phyloP scores from a whole-genome alignment of 2,888 invertebrate genomes.

The Leptopterna dolabrata region DNA sequence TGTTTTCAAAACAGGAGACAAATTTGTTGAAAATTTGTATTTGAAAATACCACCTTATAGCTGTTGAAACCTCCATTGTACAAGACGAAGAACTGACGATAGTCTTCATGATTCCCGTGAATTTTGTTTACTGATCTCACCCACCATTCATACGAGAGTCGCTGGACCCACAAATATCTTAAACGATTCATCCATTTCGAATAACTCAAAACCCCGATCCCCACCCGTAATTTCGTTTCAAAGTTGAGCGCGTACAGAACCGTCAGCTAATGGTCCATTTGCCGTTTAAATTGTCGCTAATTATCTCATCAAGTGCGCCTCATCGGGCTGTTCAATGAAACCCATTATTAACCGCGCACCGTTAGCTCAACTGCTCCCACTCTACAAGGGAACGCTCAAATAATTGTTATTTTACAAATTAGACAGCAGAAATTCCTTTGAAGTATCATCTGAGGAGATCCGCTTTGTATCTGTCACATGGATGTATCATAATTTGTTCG shows the following conservation, averaged over 20 bases:
- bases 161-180: too few species aligned
- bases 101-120: too few species aligned
- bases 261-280: conserved; percentile 13
- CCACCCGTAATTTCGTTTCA: neutral
- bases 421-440: neutral
- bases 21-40: too few species aligned
- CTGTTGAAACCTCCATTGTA: too few species aligned
- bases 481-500: too few species aligned
- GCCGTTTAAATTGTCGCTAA: conserved; percentile 29
- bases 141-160: too few species aligned
- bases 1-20: too few species aligned
- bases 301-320: conserved; percentile 17
- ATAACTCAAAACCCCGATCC: neutral
- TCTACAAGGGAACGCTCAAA: neutral
- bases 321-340: conserved; percentile 8
- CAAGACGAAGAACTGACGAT: too few species aligned
- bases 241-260: neutral
- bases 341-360: conserved; percentile 14
- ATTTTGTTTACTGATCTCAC: too few species aligned
- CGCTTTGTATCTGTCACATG: too few species aligned
- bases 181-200: neutral
- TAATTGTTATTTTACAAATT: neutral
- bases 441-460: neutral
- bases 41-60: too few species aligned
- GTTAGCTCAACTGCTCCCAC: neutral